Evolutionary conservation across 53 echinoderm and acorn worm species (phyloP).

Genomic region (Stichopus horrens): DNA sequence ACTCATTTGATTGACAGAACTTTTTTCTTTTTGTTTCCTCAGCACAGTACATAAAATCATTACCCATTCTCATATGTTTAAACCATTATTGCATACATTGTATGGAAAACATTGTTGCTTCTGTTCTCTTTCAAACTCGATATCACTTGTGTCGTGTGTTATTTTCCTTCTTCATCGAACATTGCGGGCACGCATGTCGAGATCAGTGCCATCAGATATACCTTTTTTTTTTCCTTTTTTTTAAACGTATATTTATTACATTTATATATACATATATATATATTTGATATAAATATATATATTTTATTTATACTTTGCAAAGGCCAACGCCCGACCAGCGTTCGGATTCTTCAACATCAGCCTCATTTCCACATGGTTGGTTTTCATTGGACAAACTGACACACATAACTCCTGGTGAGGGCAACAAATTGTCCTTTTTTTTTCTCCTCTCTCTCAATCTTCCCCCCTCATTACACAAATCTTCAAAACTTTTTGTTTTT

Average conservation of each 20-base stretch:
- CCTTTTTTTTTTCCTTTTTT: background rate
- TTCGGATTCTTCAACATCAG: conserved; percentile 9
- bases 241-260: conserved; percentile 1
- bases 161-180: conserved; percentile 47
- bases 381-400: conserved; percentile 44
- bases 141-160: conserved; percentile 51
- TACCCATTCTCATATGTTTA: conserved; percentile 56
- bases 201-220: conserved; percentile 32
- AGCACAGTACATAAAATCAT: conserved; percentile 54
- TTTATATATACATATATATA: conserved; percentile 12
- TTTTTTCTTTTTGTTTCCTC: conserved; percentile 48
- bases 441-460: background rate
- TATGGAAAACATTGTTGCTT: conserved; percentile 56
- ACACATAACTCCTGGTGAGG: conserved; percentile 41
- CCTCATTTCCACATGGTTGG: background rate
- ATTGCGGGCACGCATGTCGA: conserved; percentile 46
- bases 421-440: conserved; percentile 8
- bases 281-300: background rate
- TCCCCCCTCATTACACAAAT: background rate
- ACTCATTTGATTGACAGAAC: conserved; percentile 45
- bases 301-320: conserved; percentile 23
- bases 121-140: conserved; percentile 46
- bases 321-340: conserved; percentile 21
- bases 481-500: background rate
- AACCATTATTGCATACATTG: conserved; percentile 52